These are phyloP conservation scores for Thereva nobilitata DNA, from an alignment of 2,888 invertebrate genomes.

Conservation along the genomic window DNA sequence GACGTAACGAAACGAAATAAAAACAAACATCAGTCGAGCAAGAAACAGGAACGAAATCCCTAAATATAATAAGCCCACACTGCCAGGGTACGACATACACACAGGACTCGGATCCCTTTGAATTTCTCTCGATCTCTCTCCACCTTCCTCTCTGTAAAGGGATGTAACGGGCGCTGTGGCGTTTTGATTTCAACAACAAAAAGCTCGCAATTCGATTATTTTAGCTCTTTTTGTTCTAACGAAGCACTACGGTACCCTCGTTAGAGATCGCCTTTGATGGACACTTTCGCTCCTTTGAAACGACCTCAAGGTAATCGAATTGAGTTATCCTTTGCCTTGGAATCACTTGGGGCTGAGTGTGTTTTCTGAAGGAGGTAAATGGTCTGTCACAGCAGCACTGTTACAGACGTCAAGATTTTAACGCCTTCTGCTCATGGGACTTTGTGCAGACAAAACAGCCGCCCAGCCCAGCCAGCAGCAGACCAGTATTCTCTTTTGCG, in stretches of 20 bases:
- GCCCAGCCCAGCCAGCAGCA: too few species aligned
- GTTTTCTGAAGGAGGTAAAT: constrained; percentile 11
- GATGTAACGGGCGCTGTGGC: constrained; percentile 13
- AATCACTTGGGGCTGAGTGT: not conserved
- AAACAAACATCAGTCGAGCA: constrained; percentile 31
- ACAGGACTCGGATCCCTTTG: not conserved
- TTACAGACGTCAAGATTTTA: too few species aligned
- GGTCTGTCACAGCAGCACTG: not conserved
- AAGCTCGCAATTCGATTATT: constrained; percentile 28
- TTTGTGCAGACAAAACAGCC: too few species aligned
- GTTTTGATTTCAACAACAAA: constrained; percentile 24
- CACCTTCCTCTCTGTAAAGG: constrained; percentile 9
- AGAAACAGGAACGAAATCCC: constrained; percentile 3
- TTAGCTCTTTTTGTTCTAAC: constrained; percentile 24
- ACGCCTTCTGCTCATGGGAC: too few species aligned
- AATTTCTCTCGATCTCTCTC: not conserved
- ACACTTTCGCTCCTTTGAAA: constrained; percentile 25
- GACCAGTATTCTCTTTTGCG: too few species aligned
- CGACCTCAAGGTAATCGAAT: constrained; percentile 21
- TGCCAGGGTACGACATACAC: constrained; percentile 9
- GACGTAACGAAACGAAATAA: constrained; percentile 19
- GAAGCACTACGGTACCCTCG: constrained; percentile 3
- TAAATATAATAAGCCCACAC: constrained; percentile 18
- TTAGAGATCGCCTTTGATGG: constrained; percentile 29
- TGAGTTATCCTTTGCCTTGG: constrained; percentile 23